phyloP scores from a whole-genome alignment of 2,113 vertebrate species.

The Anarrhichthys ocellatus region DNA sequence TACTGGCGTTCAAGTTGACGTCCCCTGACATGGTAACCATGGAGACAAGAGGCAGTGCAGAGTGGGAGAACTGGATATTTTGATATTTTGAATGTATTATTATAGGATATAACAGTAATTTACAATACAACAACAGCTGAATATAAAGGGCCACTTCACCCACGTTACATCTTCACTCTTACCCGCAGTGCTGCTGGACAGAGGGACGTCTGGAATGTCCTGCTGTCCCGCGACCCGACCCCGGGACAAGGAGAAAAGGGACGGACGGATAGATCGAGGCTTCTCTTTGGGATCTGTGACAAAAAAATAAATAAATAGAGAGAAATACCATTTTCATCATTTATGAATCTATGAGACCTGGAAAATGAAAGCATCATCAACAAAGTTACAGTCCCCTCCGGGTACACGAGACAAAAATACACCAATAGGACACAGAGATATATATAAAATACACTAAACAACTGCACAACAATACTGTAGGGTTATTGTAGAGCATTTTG shows the following conservation, averaged over 20 bases:
- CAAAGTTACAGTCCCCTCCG: neutral
- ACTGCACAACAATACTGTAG: neutral
- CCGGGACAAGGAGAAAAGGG: neutral
- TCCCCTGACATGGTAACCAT: constrained; percentile 10
- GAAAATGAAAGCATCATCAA: neutral
- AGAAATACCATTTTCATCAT: neutral
- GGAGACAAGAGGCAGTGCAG: neutral
- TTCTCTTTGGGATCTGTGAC: neutral
- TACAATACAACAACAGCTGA: too few relatives aligned
- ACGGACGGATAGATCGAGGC: neutral
- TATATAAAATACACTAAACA: neutral
- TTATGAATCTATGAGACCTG: neutral
- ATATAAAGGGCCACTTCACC: neutral
- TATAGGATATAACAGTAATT: neutral
- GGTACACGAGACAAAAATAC: neutral
- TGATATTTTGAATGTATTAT: neutral
- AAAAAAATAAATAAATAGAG: neutral
- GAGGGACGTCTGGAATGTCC: neutral
- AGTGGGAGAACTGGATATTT: neutral
- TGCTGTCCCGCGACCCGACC: neutral
- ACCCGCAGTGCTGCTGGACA: neutral
- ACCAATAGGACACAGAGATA: neutral
- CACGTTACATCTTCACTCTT: neutral
- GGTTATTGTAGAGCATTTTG: neutral
- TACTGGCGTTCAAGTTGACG: neutral